phyloP scores from a whole-genome alignment of 2,888 invertebrate genomes.

The Lasius platythorax region DNA sequence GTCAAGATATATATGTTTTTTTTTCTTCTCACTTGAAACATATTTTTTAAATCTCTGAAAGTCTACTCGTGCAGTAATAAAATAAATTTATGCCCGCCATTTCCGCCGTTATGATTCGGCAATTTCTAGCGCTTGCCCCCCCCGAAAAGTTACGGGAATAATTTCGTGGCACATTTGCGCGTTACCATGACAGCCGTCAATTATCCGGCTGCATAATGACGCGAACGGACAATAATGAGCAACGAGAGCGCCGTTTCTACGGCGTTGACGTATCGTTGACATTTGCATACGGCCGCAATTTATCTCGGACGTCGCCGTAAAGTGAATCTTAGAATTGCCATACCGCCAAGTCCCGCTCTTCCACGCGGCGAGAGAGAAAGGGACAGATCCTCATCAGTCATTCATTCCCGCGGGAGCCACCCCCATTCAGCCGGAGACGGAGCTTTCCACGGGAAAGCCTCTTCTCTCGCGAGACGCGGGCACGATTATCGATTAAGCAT shows the following conservation, averaged over 20 bases:
- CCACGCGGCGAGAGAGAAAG: not conserved
- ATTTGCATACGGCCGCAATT: slow-evolving; percentile 79
- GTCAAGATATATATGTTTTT: not conserved
- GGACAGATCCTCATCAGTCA: slow-evolving; percentile 75
- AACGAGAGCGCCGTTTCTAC: slow-evolving; percentile 48
- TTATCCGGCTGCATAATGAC: slow-evolving; percentile 54
- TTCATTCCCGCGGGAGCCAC: slow-evolving; percentile 74
- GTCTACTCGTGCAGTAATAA: not conserved
- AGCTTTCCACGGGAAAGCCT: slow-evolving; percentile 43
- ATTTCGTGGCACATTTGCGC: slow-evolving; percentile 44
- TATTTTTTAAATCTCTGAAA: not conserved
- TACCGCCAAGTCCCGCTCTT: slow-evolving; percentile 34
- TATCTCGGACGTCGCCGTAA: slow-evolving; percentile 75
- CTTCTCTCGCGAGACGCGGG: slow-evolving; percentile 33
- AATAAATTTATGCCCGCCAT: not conserved
- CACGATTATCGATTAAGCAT: slow-evolving; percentile 73
- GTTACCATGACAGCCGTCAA: slow-evolving; percentile 58
- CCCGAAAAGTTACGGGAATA: slow-evolving; percentile 26
- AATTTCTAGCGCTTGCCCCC: slow-evolving; percentile 5
- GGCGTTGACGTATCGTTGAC: slow-evolving; percentile 73
- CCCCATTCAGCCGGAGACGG: slow-evolving; percentile 46
- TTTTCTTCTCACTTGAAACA: not conserved
- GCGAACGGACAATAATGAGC: slow-evolving; percentile 49
- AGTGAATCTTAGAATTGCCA: slow-evolving; percentile 77
- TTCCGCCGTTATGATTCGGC: slow-evolving; percentile 2